phyloP scores from a whole-genome alignment of 2,113 vertebrate species.

The Pundamilia nyererei region DNA sequence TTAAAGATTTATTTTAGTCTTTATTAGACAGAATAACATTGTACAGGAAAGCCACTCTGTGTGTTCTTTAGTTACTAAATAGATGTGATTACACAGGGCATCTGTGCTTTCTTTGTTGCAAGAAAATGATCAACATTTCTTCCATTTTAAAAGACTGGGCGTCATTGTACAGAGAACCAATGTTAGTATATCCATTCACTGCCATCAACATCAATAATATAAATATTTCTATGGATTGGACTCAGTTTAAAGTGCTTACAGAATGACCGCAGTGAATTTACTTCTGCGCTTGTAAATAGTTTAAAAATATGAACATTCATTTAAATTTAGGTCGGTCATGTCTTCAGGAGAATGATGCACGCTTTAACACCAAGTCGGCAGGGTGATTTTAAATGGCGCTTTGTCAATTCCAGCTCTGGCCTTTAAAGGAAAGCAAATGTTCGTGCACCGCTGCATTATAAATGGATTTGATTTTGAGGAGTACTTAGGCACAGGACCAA shows the following conservation, averaged over 20 bases:
- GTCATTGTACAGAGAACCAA: too few relatives aligned
- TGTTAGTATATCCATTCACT: not conserved
- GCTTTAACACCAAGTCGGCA: not conserved
- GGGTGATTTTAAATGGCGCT: slow-evolving; percentile 31
- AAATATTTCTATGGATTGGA: not conserved
- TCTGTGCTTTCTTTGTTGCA: not conserved
- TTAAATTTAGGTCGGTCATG: not conserved
- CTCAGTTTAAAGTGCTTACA: not conserved
- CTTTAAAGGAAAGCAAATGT: slow-evolving; percentile 57
- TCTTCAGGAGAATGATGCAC: not conserved
- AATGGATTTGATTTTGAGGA: slow-evolving; percentile 69
- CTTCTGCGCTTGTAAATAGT: not conserved
- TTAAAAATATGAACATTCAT: not conserved
- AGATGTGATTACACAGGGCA: fast-evolving
- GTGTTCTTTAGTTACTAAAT: not conserved
- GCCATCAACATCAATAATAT: not conserved
- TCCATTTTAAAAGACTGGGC: not conserved
- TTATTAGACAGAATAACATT: not conserved
- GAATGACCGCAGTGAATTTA: not conserved
- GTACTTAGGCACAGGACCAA: slow-evolving; percentile 64
- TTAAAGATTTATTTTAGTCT: not conserved
- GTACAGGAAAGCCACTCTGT: not conserved
- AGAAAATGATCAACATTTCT: not conserved
- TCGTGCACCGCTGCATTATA: slow-evolving; percentile 47
- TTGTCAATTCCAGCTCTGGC: slow-evolving; percentile 1